Base-by-base conservation (phyloP, 1,140 invertebrate species). In the Cydia fagiglandana region DNA sequence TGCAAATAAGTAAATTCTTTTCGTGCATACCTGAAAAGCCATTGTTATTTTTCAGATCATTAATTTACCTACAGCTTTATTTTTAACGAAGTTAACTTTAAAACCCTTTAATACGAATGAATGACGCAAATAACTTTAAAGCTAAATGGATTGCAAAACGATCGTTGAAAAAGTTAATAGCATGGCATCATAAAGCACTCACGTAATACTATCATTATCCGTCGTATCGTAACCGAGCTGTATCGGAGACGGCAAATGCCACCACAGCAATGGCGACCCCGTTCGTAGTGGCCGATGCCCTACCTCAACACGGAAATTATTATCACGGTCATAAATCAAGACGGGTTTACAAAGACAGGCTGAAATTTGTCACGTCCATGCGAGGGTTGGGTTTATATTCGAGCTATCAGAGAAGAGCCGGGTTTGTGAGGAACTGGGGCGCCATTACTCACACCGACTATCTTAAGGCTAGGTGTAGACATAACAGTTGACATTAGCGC, bases 231-330 rank as follows among this genome's bases (percentile, higher is more conserved):
- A 79, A 83, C 76, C 79, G 38, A 73, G 74, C 79, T 77, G 77
- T 74, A 47, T 64, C 75, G 73, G 75, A 70, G 68, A 66, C 77
- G 61, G 75, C 78, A 81, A 84, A 82, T 79, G 78, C 77, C 79
- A 78, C 77, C 80, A 76, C 74, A 34, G 76, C 76, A 77, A 79
- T 80, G 79, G 80, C 80, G 75, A 75, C 75, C 77, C 76, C 80
- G 76, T 82, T 77, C 81, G 82, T 79, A 85, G 83, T 83, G 75
- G 61, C 75, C 76, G 78, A 83, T 80, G 81, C 76, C 85, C 85
- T 84, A 86, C 87, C 84, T 84, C 84, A 88, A 88, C 83, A 82
- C 80, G 85, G 84, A 88, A 84, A 90, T 86, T 86, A 88, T 86
- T 86, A 88, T 88, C 80, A 78, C 79, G 76, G 75, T 76, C 81